These are phyloP conservation scores for Agapetus fuscipes DNA, from an alignment of 2,888 invertebrate species.

Conservation along the genomic window DNA sequence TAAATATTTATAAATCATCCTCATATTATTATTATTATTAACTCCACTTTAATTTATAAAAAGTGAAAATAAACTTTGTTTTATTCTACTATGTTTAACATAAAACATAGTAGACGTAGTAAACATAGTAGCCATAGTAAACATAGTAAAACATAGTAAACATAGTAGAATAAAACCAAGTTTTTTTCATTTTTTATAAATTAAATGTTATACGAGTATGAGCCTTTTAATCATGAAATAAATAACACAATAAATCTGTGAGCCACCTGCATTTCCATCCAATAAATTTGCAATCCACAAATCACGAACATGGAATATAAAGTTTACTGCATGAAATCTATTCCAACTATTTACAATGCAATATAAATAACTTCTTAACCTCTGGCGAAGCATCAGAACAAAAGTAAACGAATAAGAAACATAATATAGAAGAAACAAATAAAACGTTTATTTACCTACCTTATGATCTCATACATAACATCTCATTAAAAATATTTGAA, in stretches of 20 bases:
- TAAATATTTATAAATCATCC: too few species aligned
- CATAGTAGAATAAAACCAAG: too few species aligned
- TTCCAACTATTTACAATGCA: not conserved
- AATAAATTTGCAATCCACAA: not conserved
- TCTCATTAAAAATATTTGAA: not conserved
- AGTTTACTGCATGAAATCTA: too few species aligned
- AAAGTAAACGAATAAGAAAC: not conserved
- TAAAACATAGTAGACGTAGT: too few species aligned
- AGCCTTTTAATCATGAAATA: not conserved
- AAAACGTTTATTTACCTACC: not conserved
- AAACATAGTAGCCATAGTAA: too few species aligned
- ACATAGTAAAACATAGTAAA: too few species aligned
- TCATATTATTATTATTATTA: too few species aligned
- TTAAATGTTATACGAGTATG: not conserved
- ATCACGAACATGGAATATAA: not conserved
- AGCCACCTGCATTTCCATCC: not conserved
- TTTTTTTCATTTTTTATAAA: too few species aligned
- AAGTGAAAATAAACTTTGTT: too few species aligned
- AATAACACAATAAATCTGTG: not conserved
- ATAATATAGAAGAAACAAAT: not conserved
- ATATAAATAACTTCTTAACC: too few species aligned
- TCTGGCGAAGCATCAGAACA: not conserved
- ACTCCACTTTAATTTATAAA: too few species aligned
- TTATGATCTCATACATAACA: not conserved
- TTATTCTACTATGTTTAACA: too few species aligned